Base-by-base conservation (phyloP, 2,888 invertebrate genomes). In the Hololepta plana region DNA sequence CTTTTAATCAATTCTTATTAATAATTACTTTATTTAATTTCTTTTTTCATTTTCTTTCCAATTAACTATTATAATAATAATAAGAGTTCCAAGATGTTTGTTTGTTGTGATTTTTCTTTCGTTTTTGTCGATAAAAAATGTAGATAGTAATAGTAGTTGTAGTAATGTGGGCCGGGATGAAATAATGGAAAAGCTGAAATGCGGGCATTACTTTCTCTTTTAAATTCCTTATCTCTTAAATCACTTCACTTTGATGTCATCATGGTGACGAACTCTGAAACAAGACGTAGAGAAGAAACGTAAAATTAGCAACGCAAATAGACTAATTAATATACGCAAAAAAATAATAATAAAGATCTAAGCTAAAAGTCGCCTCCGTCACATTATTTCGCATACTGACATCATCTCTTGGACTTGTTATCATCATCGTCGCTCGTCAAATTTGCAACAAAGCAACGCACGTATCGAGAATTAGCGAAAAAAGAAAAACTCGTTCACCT, bases 191-290 rank as follows among this genome's bases (percentile, higher is more conserved):
- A 55, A 53, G 53, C 49, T 49, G 32, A 51, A 51, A 51, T 51
- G 49, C 49, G 62, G 64, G 38, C 40, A 38, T n/a, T n/a, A n/a
- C n/a, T n/a, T n/a, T n/a, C n/a, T n/a, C 60, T 61, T 62, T 63
- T 62, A 36, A 34, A 24, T 26, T 28, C 26, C 29, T 22, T 22
- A 23, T 27, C 59, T 62, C 58, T 59, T 61, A 51, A 67, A 67
- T 69, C 72, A 65, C 72, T 72, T 88, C 85, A 88, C 81, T 88
- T 88, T 73, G 88, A 88, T 72, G 88, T 88, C 88, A 88, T 88
- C 88, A 88, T 88, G 72, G 87, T 88, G 73, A 88, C 87, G 72
- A 88, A 88, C 74, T 88, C 87, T 87, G 75, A 16, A 80, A 75
- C 53, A 57, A 55, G 53, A 49, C 6, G 23, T 16, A n/a, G 16